These are phyloP conservation scores for Lochmaea capreae DNA, from an alignment of 2,888 invertebrate genomes.

Conservation along the genomic window DNA sequence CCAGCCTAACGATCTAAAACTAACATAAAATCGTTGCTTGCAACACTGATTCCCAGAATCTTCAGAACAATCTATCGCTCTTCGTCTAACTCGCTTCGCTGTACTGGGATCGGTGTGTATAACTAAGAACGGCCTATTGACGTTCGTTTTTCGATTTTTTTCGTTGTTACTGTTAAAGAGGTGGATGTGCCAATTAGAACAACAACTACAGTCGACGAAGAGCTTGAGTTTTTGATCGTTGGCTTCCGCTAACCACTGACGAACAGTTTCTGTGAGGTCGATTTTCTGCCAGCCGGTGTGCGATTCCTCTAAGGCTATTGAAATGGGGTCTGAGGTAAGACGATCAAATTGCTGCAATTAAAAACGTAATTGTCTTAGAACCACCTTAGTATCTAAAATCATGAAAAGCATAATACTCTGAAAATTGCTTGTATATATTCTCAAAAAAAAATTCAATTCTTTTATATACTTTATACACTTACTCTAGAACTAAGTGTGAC, in stretches of 20 bases:
- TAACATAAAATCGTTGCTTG: slow-evolving; percentile 91
- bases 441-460: no score
- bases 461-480: slow-evolving; percentile 49
- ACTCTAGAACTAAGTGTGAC: slow-evolving; percentile 74
- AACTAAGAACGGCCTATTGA: slow-evolving; percentile 84
- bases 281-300: slow-evolving; percentile 88
- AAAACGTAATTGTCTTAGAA: slow-evolving; percentile 6
- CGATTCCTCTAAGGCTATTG: slow-evolving; percentile 66
- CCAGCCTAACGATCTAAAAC: slow-evolving; percentile 92
- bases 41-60: slow-evolving; percentile 74
- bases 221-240: slow-evolving; percentile 75
- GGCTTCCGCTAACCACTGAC: slow-evolving; percentile 74
- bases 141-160: slow-evolving; percentile 65
- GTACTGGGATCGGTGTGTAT: slow-evolving; percentile 81
- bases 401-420: neutral
- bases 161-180: slow-evolving; percentile 65
- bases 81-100: slow-evolving; percentile 78
- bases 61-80: slow-evolving; percentile 86
- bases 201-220: slow-evolving; percentile 87
- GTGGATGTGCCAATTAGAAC: slow-evolving; percentile 81
- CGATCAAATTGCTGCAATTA: slow-evolving; percentile 70
- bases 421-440: no score
- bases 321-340: slow-evolving; percentile 68
- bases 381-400: neutral
- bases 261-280: slow-evolving; percentile 83